Conservation (phyloP, 1,140 invertebrate species). For the Amphibalanus amphitrite region DNA sequence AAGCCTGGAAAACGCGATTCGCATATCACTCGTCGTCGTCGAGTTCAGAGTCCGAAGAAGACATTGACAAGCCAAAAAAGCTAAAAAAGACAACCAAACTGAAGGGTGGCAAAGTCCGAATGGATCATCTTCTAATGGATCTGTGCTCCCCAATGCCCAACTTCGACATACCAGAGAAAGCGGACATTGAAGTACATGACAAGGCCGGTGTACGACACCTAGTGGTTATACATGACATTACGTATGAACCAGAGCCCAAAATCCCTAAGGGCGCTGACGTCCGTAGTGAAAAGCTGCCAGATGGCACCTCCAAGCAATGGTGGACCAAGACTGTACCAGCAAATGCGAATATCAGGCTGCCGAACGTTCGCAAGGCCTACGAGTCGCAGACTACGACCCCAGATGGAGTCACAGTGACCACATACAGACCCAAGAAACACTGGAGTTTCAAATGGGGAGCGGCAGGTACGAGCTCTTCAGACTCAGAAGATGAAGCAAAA, state of each 20-base stretch:
- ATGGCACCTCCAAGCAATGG: neutral
- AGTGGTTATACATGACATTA: neutral
- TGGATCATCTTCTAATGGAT: neutral
- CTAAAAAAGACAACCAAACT: neutral
- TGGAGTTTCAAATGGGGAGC: neutral
- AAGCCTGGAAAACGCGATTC: neutral
- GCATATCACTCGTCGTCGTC: neutral
- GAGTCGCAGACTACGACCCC: neutral
- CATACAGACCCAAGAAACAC: neutral
- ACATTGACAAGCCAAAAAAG: neutral
- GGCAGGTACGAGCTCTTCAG: neutral
- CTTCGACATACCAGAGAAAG: neutral
- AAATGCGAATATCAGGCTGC: neutral
- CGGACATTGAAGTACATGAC: neutral
- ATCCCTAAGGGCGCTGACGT: neutral
- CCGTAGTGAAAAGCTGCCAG: neutral
- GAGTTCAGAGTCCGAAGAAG: neutral
- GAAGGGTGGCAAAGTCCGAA: neutral
- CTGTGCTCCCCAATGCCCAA: neutral
- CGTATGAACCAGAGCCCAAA: neutral
- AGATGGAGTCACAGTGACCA: neutral
- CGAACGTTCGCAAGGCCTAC: neutral
- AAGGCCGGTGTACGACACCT: neutral
- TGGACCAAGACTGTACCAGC: neutral
- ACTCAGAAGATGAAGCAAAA: neutral